Evolutionary conservation across 2,797 vertebrate genomes (phyloP).

Genomic region (Steatocranus sp.): DNA sequence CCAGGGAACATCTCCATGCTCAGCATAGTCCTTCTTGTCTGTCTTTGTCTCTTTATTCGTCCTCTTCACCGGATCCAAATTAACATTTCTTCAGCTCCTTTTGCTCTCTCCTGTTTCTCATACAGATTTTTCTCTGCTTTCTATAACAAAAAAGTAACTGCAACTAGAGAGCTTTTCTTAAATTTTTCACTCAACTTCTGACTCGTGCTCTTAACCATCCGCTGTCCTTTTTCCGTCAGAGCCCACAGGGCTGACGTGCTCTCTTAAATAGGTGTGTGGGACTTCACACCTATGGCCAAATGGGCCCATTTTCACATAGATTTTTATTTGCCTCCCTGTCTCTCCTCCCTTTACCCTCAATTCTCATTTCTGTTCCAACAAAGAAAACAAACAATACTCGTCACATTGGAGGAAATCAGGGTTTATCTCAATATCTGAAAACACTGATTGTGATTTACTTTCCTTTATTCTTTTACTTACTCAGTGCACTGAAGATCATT

Average conservation of each 20-base stretch:
- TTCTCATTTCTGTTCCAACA: slow-evolving; percentile 16
- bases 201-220: background rate
- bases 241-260: background rate
- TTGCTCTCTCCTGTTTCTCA: background rate
- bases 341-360: slow-evolving; percentile 10
- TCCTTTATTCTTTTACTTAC: background rate
- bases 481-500: background rate
- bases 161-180: background rate
- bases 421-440: background rate
- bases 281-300: slow-evolving; percentile 77
- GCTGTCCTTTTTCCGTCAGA: slow-evolving; percentile 17
- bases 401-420: background rate
- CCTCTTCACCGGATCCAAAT: slow-evolving; percentile 8
- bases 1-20: slow-evolving; percentile 74
- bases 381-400: slow-evolving; percentile 23
- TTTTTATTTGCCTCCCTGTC: slow-evolving; percentile 35
- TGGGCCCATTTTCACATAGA: slow-evolving; percentile 67
- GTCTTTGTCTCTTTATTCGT: background rate
- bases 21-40: slow-evolving; percentile 51
- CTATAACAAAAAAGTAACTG: background rate
- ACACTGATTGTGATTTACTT: background rate
- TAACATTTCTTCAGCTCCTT: background rate
- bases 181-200: background rate
- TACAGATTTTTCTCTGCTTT: background rate
- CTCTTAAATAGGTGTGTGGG: slow-evolving; percentile 75